These are phyloP conservation scores for Acrossocheilus fasciatus DNA, from an alignment of 2,797 vertebrate species.

Conservation along the genomic window DNA sequence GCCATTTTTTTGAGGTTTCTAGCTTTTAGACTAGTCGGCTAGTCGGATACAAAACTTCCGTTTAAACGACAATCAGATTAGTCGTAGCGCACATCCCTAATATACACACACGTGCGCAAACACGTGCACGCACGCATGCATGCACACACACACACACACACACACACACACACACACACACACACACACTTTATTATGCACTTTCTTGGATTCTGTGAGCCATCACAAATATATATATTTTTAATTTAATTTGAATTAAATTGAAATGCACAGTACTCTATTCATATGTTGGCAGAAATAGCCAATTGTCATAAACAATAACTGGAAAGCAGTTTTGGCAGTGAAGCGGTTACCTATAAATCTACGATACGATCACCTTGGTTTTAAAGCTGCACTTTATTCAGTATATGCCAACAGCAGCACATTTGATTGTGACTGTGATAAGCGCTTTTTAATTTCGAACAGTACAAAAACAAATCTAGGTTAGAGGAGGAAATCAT, in stretches of 20 bases:
- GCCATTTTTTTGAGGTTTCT: no score
- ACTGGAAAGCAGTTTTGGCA: conserved; percentile 7
- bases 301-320: background rate
- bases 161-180: no score
- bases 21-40: no score
- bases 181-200: background rate
- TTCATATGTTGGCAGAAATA: conserved; percentile 3
- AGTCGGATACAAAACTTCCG: no score
- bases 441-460: conserved; percentile 13
- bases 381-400: conserved; percentile 10
- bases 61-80: no score
- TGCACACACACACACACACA: no score
- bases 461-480: conserved; percentile 10
- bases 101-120: no score
- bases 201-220: background rate
- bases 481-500: background rate
- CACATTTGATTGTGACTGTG: conserved; percentile 14
- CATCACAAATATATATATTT: no score
- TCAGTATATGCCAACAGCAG: conserved; percentile 8
- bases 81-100: no score
- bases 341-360: background rate
- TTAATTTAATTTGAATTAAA: background rate
- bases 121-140: no score
- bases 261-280: background rate
- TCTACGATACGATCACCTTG: background rate